Conservation (phyloP, 2,113 vertebrate species). For the Pagrus major region DNA sequence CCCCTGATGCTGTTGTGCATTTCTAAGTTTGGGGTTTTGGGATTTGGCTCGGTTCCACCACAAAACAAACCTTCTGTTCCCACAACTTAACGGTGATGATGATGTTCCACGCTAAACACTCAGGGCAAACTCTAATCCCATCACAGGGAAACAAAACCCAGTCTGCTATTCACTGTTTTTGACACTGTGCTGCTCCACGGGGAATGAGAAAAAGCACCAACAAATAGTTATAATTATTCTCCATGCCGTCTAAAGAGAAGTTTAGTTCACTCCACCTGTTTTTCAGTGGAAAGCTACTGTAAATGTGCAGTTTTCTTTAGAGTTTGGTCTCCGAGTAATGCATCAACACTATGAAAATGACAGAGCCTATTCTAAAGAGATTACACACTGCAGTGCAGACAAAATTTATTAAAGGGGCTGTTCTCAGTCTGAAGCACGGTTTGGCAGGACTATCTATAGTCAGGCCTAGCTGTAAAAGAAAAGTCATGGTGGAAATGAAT, state of each 20-base stretch:
- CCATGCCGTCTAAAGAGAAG: not conserved
- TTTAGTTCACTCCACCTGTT: conserved; percentile 12
- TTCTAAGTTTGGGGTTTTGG: conserved; percentile 45
- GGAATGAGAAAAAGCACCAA: conserved; percentile 39
- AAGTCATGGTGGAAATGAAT: not conserved
- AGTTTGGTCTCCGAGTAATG: conserved; percentile 1
- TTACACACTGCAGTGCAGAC: not conserved
- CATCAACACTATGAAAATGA: not conserved
- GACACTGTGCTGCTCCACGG: conserved; percentile 27
- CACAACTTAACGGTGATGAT: conserved; percentile 49
- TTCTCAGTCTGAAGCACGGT: not conserved
- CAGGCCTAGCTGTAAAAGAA: not conserved
- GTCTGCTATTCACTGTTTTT: conserved; percentile 16
- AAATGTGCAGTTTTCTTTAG: not conserved
- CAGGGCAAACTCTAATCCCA: conserved; percentile 50
- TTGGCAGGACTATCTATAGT: not conserved
- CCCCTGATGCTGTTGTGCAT: conserved; percentile 31
- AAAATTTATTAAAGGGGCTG: not conserved
- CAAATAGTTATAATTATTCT: conserved; percentile 15
- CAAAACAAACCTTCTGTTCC: conserved; percentile 43
- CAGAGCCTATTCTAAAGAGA: conserved; percentile 3
- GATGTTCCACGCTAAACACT: conserved; percentile 40
- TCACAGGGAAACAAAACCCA: conserved; percentile 50
- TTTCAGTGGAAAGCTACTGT: conserved; percentile 7
- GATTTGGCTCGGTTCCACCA: conserved; percentile 48